Percentiles rank a stretch among this genome's conserved stretches.
phyloP scores from a whole-genome alignment of 2,113 vertebrate genomes.

The Sebastes fasciatus region DNA sequence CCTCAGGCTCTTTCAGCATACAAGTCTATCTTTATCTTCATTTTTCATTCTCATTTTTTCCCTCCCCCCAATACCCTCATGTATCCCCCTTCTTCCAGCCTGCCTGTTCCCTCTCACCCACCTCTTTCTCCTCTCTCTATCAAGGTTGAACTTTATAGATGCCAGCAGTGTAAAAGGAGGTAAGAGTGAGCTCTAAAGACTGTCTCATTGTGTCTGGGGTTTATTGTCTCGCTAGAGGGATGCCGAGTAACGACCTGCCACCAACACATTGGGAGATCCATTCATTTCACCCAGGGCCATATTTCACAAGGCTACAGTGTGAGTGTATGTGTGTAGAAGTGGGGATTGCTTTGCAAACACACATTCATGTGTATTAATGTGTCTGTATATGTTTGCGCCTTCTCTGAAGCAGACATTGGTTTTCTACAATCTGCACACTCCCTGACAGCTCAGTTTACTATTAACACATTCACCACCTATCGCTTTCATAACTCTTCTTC shows the following conservation, averaged over 20 bases:
- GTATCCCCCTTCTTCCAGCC: slow-evolving; percentile 14
- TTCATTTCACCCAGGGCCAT: slow-evolving; percentile 75
- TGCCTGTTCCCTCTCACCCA: slow-evolving; percentile 32
- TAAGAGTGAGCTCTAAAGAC: slow-evolving; percentile 75
- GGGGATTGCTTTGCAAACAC: background rate
- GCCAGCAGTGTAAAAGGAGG: slow-evolving; percentile 73
- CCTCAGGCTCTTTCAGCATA: slow-evolving; percentile 37
- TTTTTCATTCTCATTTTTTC: slow-evolving; percentile 41
- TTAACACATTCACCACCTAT: slow-evolving; percentile 29
- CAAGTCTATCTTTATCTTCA: slow-evolving; percentile 56
- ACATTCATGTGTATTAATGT: slow-evolving; percentile 3
- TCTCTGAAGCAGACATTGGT: slow-evolving; percentile 18
- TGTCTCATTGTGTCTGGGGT: slow-evolving; percentile 78
- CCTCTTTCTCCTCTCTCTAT: slow-evolving; percentile 59
- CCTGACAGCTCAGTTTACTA: slow-evolving; percentile 37
- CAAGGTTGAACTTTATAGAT: slow-evolving; percentile 86
- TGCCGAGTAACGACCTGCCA: slow-evolving; percentile 82
- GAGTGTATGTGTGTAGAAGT: slow-evolving; percentile 24
- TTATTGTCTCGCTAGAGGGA: slow-evolving; percentile 80
- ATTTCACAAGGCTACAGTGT: slow-evolving; percentile 69
- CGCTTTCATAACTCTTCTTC: slow-evolving; percentile 16
- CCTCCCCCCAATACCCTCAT: slow-evolving; percentile 4
- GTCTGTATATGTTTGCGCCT: slow-evolving; percentile 23
- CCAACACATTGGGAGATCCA: slow-evolving; percentile 62
- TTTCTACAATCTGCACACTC: slow-evolving; percentile 36